These are phyloP conservation scores for Polydrusus tereticollis DNA, from an alignment of 2,888 invertebrate genomes.

Conservation along the genomic window DNA sequence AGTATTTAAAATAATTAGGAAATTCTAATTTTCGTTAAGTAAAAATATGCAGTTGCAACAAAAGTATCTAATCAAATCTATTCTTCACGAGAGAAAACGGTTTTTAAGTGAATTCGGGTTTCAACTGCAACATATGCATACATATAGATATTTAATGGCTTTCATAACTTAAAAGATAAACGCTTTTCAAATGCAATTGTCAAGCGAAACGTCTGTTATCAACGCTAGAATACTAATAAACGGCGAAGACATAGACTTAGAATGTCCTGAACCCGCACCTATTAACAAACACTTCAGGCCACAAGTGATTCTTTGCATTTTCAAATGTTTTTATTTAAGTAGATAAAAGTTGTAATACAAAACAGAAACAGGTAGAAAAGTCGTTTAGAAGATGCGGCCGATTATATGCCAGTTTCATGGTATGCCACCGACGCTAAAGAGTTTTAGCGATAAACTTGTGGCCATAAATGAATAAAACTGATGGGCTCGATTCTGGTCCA, in stretches of 20 bases:
- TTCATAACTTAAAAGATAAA: not conserved
- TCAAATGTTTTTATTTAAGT: conserved; percentile 4
- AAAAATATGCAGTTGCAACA: no score
- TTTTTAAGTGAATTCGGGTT: not conserved
- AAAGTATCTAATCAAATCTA: no score
- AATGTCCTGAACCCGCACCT: conserved; percentile 5
- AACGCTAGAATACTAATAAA: not conserved
- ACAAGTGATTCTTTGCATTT: conserved; percentile 1
- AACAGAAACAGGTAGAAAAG: conserved; percentile 6
- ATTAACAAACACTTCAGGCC: conserved; percentile 3
- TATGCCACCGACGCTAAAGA: not conserved
- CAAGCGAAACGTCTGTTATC: not conserved
- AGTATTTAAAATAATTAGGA: no score
- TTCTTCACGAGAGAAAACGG: no score
- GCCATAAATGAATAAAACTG: no score
- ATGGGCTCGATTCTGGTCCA: no score
- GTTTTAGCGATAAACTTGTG: conserved; percentile 1
- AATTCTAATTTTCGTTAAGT: no score
- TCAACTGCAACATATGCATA: not conserved
- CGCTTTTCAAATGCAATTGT: not conserved
- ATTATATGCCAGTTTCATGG: not conserved
- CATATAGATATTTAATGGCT: not conserved
- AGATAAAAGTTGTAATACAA: conserved; percentile 10
- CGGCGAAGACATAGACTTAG: not conserved
- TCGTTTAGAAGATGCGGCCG: not conserved